Percentiles rank a stretch among this genome's conserved stretches.
These are phyloP conservation scores for Phragmatobia fuliginosa DNA, from an alignment of 2,888 invertebrate genomes.

Conservation along the genomic window DNA sequence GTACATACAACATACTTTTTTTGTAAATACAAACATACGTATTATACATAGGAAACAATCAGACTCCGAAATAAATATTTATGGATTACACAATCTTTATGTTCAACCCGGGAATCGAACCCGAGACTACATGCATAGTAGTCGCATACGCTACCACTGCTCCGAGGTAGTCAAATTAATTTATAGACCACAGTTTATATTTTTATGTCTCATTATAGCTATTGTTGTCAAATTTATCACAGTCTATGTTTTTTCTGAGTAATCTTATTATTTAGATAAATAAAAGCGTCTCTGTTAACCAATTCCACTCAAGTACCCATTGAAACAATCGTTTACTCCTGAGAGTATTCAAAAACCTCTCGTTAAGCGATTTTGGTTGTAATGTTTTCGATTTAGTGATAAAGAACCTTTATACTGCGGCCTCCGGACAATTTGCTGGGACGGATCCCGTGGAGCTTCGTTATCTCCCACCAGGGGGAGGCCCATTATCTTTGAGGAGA, in stretches of 20 bases:
- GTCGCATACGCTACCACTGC: no score
- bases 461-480: slow-evolving; percentile 72
- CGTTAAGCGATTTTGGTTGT: slow-evolving; percentile 61
- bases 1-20: no score
- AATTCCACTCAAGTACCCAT: slow-evolving; percentile 7
- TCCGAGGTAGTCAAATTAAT: no score
- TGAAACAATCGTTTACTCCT: slow-evolving; percentile 33
- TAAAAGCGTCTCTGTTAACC: background rate
- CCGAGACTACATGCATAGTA: no score
- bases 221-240: background rate
- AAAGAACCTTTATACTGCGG: slow-evolving; percentile 43
- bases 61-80: no score
- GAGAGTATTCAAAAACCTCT: slow-evolving; percentile 51
- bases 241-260: background rate
- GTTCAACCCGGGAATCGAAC: no score
- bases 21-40: no score
- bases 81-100: no score
- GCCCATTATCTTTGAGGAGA: slow-evolving; percentile 74
- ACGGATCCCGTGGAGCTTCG: slow-evolving; percentile 68
- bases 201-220: background rate
- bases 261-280: background rate
- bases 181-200: background rate
- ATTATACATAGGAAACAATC: no score
- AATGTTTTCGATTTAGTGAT: slow-evolving; percentile 60
- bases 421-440: slow-evolving; percentile 43